Evolutionary conservation across 1,140 invertebrate genomes (phyloP).

Genomic region (Rhagoletis pomonella): DNA sequence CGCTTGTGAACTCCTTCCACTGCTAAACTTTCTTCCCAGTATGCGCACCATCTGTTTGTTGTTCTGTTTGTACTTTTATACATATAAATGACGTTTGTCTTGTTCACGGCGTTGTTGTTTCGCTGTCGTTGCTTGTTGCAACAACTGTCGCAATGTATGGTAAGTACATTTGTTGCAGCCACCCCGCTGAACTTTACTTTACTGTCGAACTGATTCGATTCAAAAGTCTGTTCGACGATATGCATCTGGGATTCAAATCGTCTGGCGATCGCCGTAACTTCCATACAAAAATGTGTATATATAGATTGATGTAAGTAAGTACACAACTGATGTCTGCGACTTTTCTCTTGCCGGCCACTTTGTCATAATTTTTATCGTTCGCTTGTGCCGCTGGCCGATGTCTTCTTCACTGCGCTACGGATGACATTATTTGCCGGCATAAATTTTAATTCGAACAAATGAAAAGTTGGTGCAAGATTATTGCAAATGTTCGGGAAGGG

Average conservation of each 20-base stretch:
- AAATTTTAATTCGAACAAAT: conserved; percentile 53
- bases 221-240: neutral
- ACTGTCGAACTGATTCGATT: neutral
- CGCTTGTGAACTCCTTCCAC: neutral
- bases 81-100: neutral
- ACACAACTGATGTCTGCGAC: conserved; percentile 18
- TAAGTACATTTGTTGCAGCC: conserved; percentile 8
- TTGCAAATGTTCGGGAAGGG: conserved; percentile 1
- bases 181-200: neutral
- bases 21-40: conserved; percentile 16
- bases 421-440: conserved; percentile 56
- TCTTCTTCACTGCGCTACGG: conserved; percentile 52
- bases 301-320: neutral
- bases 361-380: conserved; percentile 57
- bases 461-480: neutral
- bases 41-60: conserved; percentile 9
- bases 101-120: conserved; percentile 31
- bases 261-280: neutral
- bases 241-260: neutral
- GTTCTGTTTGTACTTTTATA: neutral
- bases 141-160: conserved; percentile 32
- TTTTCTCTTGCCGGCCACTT: conserved; percentile 48
- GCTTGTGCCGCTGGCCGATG: conserved; percentile 54
- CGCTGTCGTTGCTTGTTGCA: conserved; percentile 40
- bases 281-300: neutral